Base-by-base conservation (phyloP, 2,888 invertebrate genomes). In the Drosophila yooni region DNA sequence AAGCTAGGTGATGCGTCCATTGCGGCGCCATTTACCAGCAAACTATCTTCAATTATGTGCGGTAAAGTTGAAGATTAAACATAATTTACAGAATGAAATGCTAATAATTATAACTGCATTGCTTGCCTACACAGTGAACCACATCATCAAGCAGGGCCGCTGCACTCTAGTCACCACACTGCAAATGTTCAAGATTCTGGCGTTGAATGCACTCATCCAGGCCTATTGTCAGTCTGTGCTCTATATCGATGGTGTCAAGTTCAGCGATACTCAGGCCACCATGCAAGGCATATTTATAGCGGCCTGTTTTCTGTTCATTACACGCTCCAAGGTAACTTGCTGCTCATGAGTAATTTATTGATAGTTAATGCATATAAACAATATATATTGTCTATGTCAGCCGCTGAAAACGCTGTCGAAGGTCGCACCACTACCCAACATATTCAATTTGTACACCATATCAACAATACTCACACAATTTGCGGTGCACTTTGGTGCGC, bases 101-200 rank as follows among this genome's bases (percentile, higher is more conserved):
- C 10, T 34, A 18, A 48, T 0, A 1, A 13, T 10, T 25, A 29
- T 51, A 34, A 18, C 46, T 25, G 15, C 13, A 50, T 93, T 68
- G 76, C 79, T 40, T 94, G 31, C 6, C 59, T 58, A 21, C 7
- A 62, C 94, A 99, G 99, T 99, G 91, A 99, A 99, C 92, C 99
- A 99, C 94, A 98, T 99, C 76, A 99, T 99, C 91, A 99, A 99
- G 93, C 99, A 99, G 94, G 99, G 99, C 1, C 96, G 99, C 29
- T 99, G 99, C 93, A 99, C 99, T 0, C 94, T 99, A 70, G 99
- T 99, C 27, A 99, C 99, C 0, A 99, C 99, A 0, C 94, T 99
- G 71, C 99, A 99, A 94, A 99, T 99, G 99, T 99, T 99, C 94
- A 99, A 99, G 94, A 99, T 99, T 87, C 94, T 99, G 66, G 99